Percentiles rank a stretch among this genome's conserved stretches.
Conservation (phyloP, 2,113 vertebrate genomes). For the Oncorhynchus masou region DNA sequence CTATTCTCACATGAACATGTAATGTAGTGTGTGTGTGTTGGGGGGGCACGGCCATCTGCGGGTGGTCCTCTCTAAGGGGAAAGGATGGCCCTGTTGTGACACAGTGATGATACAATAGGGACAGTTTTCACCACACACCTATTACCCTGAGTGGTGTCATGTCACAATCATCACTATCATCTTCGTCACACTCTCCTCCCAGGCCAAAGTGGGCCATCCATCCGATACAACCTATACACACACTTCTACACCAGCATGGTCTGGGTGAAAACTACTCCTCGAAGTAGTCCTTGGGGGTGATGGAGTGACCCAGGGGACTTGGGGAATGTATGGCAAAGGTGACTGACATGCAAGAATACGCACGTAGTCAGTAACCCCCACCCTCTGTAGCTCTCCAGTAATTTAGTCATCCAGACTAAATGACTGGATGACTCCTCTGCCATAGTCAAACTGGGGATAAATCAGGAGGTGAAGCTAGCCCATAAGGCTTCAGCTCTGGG, state of each 20-base stretch:
- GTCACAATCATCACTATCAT: not conserved
- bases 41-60: not conserved
- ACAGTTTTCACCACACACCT: not conserved
- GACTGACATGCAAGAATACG: slow-evolving; percentile 37
- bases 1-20: too few relatives aligned
- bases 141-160: not conserved
- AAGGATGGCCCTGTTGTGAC: not conserved
- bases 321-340: slow-evolving; percentile 46
- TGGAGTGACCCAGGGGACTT: slow-evolving; percentile 20
- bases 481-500: not conserved
- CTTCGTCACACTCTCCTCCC: not conserved
- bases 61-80: not conserved
- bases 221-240: slow-evolving; percentile 5
- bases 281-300: slow-evolving; percentile 32
- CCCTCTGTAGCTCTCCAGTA: slow-evolving; percentile 36
- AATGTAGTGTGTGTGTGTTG: not conserved
- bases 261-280: slow-evolving; percentile 7
- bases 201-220: not conserved
- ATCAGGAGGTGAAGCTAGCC: slow-evolving; percentile 13
- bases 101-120: not conserved
- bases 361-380: slow-evolving; percentile 11
- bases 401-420: slow-evolving; percentile 38
- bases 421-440: slow-evolving; percentile 19
- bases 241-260: not conserved
- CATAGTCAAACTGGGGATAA: slow-evolving; percentile 23